Conservation (phyloP, 2,797 vertebrate genomes). For the Sebastes kiyomatsui region DNA sequence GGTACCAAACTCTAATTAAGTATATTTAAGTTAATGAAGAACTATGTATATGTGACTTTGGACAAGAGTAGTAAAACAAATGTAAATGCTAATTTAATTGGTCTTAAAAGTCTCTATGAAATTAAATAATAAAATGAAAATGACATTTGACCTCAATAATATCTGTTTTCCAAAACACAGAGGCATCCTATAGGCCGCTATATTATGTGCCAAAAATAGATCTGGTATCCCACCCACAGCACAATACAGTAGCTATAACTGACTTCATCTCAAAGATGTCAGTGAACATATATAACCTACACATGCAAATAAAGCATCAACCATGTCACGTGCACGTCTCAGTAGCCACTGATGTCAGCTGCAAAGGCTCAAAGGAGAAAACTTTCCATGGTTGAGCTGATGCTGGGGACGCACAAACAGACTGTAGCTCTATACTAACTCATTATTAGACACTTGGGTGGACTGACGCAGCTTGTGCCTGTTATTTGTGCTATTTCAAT, state of each 20-base stretch:
- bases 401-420: neutral
- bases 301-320: conserved; percentile 16
- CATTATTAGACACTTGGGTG: neutral
- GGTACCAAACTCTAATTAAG: neutral
- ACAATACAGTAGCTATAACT: neutral
- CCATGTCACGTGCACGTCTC: conserved; percentile 21
- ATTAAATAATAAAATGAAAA: neutral
- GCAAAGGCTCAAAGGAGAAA: conserved; percentile 25
- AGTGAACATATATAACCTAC: conserved; percentile 35
- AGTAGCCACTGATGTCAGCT: conserved; percentile 7
- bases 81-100: neutral
- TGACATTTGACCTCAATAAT: neutral
- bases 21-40: neutral
- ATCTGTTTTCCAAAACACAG: conserved; percentile 17
- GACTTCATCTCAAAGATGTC: conserved; percentile 16
- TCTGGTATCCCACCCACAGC: conserved; percentile 17
- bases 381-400: conserved; percentile 50
- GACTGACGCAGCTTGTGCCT: neutral
- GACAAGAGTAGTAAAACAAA: neutral
- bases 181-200: neutral
- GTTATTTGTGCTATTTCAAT: conserved; percentile 2
- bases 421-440: neutral
- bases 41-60: neutral
- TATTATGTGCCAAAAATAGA: conserved; percentile 39
- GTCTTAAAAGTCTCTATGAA: neutral